Conservation (phyloP, 2,888 invertebrate species). For the Cotesia congregata region DNA sequence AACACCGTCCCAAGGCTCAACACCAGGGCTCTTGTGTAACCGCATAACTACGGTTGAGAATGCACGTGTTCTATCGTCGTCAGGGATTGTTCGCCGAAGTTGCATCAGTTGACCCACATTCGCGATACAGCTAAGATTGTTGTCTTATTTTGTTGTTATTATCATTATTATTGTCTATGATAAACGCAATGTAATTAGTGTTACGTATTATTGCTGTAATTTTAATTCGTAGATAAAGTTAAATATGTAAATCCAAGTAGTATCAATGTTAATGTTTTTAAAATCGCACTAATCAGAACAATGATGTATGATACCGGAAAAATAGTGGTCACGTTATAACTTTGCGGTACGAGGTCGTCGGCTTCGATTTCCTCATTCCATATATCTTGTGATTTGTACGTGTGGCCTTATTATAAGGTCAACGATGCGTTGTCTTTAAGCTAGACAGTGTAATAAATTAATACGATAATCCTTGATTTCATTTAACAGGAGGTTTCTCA, state of each 20-base stretch:
- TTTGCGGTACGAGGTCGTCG: conserved; percentile 22
- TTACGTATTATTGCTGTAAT: background rate
- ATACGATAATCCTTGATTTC: conserved; percentile 21
- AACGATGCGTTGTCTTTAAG: conserved; percentile 19
- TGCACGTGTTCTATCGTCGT: conserved; percentile 43
- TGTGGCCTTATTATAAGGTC: conserved; percentile 24
- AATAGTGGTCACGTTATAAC: conserved; percentile 26
- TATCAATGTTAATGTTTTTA: background rate
- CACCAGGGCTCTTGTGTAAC: conserved; percentile 49
- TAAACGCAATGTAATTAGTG: background rate
- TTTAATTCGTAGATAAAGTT: too few relatives aligned
- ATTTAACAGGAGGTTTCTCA: background rate
- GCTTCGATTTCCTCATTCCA: conserved; percentile 56
- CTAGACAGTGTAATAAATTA: background rate
- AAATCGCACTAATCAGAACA: background rate
- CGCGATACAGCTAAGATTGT: conserved; percentile 32
- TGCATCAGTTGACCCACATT: conserved; percentile 43
- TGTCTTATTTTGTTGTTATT: conserved; percentile 18
- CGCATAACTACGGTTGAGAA: conserved; percentile 45
- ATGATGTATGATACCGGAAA: conserved; percentile 13
- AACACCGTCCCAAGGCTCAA: conserved; percentile 43
- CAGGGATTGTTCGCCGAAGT: conserved; percentile 36
- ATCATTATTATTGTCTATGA: background rate
- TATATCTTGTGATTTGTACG: conserved; percentile 46
- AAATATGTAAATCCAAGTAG: too few relatives aligned